A percentile compares a stretch with the other conserved stretches of the same genome.
These are phyloP conservation scores for Vesta saturnalis DNA, from an alignment of 2,888 invertebrate genomes.

Conservation along the genomic window DNA sequence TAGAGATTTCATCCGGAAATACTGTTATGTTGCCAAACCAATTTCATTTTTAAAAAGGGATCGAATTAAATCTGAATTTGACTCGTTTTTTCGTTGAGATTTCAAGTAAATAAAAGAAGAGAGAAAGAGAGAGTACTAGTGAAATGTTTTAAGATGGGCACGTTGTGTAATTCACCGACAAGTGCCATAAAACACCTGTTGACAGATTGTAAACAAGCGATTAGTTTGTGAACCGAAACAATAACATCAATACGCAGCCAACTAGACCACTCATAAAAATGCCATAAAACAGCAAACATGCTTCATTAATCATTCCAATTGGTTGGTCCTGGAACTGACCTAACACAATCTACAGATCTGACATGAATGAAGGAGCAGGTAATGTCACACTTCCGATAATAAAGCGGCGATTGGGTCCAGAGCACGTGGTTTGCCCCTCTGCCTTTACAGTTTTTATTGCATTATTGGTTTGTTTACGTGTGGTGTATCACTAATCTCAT, in stretches of 20 bases:
- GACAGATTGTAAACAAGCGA: conserved; percentile 45
- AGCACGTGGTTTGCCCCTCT: conserved; percentile 53
- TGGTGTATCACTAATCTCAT: conserved; percentile 54
- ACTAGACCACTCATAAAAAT: conserved; percentile 56
- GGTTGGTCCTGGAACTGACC: conserved; percentile 46
- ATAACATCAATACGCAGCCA: conserved; percentile 42
- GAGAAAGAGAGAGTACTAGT: neutral
- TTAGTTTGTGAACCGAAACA: conserved; percentile 36
- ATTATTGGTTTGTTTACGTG: conserved; percentile 55
- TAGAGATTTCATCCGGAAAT: conserved; percentile 8
- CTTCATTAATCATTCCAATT: conserved; percentile 52
- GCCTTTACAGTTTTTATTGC: conserved; percentile 56
- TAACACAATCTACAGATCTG: conserved; percentile 50
- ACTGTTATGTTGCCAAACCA: neutral
- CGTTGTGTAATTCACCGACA: conserved; percentile 15
- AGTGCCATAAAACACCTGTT: conserved; percentile 45
- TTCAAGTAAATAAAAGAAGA: too few relatives aligned
- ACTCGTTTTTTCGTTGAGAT: neutral
- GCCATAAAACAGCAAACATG: conserved; percentile 58
- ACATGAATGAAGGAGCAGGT: conserved; percentile 49
- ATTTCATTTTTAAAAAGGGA: neutral
- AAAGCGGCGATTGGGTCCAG: conserved; percentile 55
- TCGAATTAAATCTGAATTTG: too few relatives aligned
- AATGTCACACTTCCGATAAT: conserved; percentile 59
- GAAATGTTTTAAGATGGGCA: neutral